phyloP scores from a whole-genome alignment of 2,113 vertebrate species.

The Anolis sagrei region DNA sequence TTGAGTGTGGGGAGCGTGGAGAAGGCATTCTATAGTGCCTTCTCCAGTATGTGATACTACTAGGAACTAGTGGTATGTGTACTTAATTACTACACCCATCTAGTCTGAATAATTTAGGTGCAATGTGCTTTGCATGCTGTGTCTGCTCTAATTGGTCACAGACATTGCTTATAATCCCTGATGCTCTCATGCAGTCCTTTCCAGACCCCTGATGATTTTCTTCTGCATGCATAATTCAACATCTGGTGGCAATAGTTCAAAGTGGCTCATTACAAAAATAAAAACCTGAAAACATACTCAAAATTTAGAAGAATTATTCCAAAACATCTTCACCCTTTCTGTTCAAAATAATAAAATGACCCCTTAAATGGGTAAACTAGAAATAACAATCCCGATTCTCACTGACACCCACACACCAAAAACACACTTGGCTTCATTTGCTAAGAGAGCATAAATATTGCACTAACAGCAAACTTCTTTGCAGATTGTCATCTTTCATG shows the following conservation, averaged over 20 bases:
- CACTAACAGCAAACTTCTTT: not conserved
- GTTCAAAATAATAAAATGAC: not conserved
- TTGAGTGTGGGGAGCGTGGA: slow-evolving; percentile 17
- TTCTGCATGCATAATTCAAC: slow-evolving; percentile 50
- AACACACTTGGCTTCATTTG: not conserved
- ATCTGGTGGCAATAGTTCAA: slow-evolving; percentile 20
- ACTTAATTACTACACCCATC: slow-evolving; percentile 39
- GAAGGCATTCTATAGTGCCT: not conserved
- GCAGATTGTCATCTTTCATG: too few species aligned
- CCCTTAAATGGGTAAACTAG: not conserved
- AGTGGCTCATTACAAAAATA: slow-evolving; percentile 11
- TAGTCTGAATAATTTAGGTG: slow-evolving; percentile 45
- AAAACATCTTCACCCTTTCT: not conserved
- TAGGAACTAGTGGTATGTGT: slow-evolving; percentile 10
- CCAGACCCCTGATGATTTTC: not conserved
- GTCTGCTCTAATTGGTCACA: slow-evolving; percentile 27
- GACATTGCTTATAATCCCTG: slow-evolving; percentile 13
- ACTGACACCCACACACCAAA: not conserved
- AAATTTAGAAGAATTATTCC: slow-evolving; percentile 20
- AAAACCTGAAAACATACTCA: not conserved
- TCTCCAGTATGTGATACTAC: slow-evolving; percentile 5
- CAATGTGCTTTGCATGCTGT: slow-evolving; percentile 33
- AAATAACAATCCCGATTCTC: not conserved
- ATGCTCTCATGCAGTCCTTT: slow-evolving; percentile 41
- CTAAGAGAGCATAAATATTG: not conserved